These are phyloP conservation scores for Otus sunia DNA, from an alignment of 2,113 vertebrate genomes.

Conservation along the genomic window DNA sequence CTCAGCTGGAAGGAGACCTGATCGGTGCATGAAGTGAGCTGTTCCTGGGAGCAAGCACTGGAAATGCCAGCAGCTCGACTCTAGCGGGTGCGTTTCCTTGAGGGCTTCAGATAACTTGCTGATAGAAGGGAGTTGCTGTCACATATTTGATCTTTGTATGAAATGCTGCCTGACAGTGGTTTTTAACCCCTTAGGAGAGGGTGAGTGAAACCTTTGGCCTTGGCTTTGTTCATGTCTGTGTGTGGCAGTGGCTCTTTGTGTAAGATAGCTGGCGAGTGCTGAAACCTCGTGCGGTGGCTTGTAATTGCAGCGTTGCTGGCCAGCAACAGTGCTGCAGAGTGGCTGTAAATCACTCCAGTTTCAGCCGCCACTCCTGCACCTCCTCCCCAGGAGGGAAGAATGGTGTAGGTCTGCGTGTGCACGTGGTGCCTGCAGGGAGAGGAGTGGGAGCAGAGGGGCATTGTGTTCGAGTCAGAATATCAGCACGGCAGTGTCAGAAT, in stretches of 20 bases:
- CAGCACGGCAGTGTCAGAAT: not conserved
- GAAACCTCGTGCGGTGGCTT: not conserved
- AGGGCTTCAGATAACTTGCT: not conserved
- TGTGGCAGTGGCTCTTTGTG: not conserved
- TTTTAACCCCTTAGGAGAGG: not conserved
- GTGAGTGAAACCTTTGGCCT: not conserved
- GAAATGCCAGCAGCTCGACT: not conserved
- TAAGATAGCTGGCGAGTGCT: not conserved
- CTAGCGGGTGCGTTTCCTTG: not conserved
- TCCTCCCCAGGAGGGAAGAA: slow-evolving; percentile 18
- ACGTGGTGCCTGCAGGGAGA: slow-evolving; percentile 22
- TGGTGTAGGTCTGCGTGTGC: slow-evolving; percentile 36
- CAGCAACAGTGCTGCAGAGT: not conserved
- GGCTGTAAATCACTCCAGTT: slow-evolving; percentile 48
- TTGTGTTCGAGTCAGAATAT: not conserved
- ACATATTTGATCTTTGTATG: not conserved
- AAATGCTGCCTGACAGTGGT: not conserved
- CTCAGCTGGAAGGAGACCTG: not conserved
- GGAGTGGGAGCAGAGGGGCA: slow-evolving; percentile 9
- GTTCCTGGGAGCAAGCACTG: not conserved
- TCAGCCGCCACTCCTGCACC: not conserved
- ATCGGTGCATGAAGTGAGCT: not conserved
- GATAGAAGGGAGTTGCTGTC: not conserved
- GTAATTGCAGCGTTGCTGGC: slow-evolving; percentile 1
- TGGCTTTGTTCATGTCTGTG: not conserved